phyloP scores from a whole-genome alignment of 2,888 invertebrate species.

The Drosophila birchii region DNA sequence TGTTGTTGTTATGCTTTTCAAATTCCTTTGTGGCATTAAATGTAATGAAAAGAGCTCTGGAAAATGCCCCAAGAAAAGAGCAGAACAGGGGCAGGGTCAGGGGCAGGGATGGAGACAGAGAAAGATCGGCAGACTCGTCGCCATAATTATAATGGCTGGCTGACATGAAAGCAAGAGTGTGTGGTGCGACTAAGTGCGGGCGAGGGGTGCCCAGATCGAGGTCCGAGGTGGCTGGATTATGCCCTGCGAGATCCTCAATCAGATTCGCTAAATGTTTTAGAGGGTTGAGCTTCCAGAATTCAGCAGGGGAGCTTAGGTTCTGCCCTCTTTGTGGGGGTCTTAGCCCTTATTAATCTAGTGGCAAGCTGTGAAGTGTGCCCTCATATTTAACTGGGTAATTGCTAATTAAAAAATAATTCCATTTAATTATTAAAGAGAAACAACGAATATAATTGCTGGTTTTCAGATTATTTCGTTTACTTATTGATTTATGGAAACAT shows the following conservation, averaged over 20 bases:
- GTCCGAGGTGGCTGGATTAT: constrained; percentile 14
- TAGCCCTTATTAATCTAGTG: constrained; percentile 12
- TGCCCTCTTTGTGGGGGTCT: constrained; percentile 1
- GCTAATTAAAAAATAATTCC: constrained; percentile 42
- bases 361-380: constrained; percentile 36
- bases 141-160: constrained; percentile 73
- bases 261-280: constrained; percentile 31
- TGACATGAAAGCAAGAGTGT: constrained; percentile 64
- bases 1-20: constrained; percentile 76
- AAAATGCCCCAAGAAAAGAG: constrained; percentile 63
- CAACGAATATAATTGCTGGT: constrained; percentile 17
- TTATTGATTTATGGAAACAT: constrained; percentile 31
- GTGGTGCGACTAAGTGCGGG: constrained; percentile 26
- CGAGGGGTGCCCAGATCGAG: constrained; percentile 2
- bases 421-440: constrained; percentile 17
- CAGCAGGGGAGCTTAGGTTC: constrained; percentile 7
- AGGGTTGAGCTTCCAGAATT: constrained; percentile 35
- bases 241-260: constrained; percentile 13
- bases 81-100: constrained; percentile 22
- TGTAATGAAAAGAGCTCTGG: constrained; percentile 76
- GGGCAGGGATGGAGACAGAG: background rate
- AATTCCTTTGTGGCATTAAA: constrained; percentile 78
- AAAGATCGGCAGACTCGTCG: constrained; percentile 55
- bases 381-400: constrained; percentile 33
- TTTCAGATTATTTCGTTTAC: constrained; percentile 2